Evolutionary conservation across 2,113 vertebrate species (phyloP).

Genomic region (Psammodynastes pulverulentus): DNA sequence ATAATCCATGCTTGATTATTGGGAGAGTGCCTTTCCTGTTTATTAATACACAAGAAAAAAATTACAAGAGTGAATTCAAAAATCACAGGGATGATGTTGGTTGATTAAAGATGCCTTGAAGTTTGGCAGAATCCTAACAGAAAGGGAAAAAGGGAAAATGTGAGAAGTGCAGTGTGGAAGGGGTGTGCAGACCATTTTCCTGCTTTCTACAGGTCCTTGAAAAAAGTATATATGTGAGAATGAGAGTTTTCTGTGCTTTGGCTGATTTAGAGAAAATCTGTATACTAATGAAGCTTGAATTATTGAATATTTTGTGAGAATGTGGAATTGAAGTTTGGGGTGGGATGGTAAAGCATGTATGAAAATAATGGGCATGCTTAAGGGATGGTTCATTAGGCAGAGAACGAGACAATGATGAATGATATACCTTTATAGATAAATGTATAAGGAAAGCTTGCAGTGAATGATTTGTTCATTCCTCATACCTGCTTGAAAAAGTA

Average conservation of each 20-base stretch:
- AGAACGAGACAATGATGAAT: not conserved
- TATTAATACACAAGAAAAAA: not conserved
- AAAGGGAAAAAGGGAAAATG: not conserved
- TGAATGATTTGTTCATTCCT: not conserved
- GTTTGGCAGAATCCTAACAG: not conserved
- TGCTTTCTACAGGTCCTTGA: not conserved
- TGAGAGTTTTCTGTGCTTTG: not conserved
- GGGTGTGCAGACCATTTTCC: not conserved
- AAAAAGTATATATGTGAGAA: not conserved
- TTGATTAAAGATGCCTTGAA: not conserved
- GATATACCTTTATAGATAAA: not conserved
- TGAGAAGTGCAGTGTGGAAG: not conserved
- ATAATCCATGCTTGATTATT: not conserved
- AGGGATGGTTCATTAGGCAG: not conserved
- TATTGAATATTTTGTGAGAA: not conserved
- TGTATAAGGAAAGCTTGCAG: not conserved
- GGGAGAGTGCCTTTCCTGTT: not conserved
- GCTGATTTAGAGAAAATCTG: not conserved
- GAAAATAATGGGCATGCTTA: not conserved
- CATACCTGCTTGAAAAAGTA: not conserved
- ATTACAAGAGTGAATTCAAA: not conserved
- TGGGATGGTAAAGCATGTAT: not conserved
- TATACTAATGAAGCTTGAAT: not conserved
- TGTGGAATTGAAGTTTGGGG: not conserved
- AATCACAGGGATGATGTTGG: not conserved